Evolutionary conservation across 2,797 vertebrate species (phyloP).

Genomic region (Catamblyrhynchus diadema): DNA sequence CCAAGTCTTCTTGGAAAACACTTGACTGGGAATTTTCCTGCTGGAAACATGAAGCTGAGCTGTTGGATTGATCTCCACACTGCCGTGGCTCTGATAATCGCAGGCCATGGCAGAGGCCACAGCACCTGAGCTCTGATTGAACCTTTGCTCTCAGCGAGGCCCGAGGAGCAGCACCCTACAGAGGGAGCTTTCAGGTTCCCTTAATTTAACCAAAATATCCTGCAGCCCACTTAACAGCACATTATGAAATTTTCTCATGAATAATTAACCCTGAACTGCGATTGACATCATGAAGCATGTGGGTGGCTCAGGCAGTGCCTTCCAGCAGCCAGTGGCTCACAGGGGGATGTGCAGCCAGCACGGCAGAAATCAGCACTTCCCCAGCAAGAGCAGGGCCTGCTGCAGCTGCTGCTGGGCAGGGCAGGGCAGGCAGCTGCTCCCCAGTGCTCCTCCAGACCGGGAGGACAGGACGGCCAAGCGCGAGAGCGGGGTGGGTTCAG

Average conservation of each 20-base stretch:
- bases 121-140: not conserved
- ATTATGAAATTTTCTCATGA: conserved; percentile 59
- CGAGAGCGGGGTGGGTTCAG: rapidly evolving
- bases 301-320: conserved; percentile 11
- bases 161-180: not conserved
- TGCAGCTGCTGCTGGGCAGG: not conserved
- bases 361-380: not conserved
- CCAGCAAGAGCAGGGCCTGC: not conserved
- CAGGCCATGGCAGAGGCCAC: not conserved
- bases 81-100: not conserved
- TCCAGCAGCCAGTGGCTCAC: not conserved
- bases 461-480: rapidly evolving
- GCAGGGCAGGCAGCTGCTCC: not conserved
- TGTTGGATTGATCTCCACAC: not conserved
- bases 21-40: not conserved
- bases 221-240: conserved; percentile 56
- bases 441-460: not conserved
- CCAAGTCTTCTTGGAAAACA: not conserved
- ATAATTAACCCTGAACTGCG: conserved; percentile 53
- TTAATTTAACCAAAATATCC: conserved; percentile 55
- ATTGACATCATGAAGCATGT: conserved; percentile 27
- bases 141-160: not conserved
- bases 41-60: rapidly evolving
- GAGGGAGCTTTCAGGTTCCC: conserved; percentile 19
- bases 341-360: not conserved